Evolutionary conservation across 2,888 invertebrate genomes (phyloP).

Genomic region (Desoria tigrina): DNA sequence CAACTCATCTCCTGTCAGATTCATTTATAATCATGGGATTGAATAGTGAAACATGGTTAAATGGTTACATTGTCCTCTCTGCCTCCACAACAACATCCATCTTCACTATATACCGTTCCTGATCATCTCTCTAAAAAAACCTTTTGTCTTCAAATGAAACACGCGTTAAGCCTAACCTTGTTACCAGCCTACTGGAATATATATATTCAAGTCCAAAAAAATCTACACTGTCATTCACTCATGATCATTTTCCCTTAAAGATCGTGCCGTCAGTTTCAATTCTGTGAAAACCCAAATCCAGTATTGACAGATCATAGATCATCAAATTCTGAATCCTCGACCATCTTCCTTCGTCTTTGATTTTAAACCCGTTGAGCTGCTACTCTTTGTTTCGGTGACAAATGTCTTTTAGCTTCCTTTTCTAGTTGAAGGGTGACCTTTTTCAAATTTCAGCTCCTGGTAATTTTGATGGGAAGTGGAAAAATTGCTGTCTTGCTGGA

Average conservation of each 20-base stretch:
- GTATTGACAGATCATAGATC: constrained; percentile 21
- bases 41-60: constrained; percentile 10
- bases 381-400: constrained; percentile 11
- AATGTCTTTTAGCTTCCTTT: constrained; percentile 18
- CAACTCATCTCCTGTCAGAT: constrained; percentile 23
- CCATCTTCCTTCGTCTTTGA: background rate
- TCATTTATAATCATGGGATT: constrained; percentile 24
- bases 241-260: constrained; percentile 17
- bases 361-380: background rate
- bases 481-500: too few species aligned
- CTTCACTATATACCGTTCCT: constrained; percentile 14
- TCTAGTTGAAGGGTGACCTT: background rate
- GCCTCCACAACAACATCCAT: constrained; percentile 5
- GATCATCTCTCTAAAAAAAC: constrained; percentile 15
- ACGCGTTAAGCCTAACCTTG: constrained; percentile 22
- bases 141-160: constrained; percentile 28
- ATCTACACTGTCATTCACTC: constrained; percentile 9
- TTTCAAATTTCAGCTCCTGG: too few species aligned
- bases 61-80: constrained; percentile 17
- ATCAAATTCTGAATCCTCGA: constrained; percentile 10
- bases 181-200: background rate
- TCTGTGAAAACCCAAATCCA: background rate
- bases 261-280: constrained; percentile 8
- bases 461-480: too few species aligned
- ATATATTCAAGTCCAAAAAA: background rate